Evolutionary conservation across 2,888 invertebrate genomes (phyloP), one percentile per base, ranked within the genome.

Genomic region (Hirtodrosophila trivittata): DNA sequence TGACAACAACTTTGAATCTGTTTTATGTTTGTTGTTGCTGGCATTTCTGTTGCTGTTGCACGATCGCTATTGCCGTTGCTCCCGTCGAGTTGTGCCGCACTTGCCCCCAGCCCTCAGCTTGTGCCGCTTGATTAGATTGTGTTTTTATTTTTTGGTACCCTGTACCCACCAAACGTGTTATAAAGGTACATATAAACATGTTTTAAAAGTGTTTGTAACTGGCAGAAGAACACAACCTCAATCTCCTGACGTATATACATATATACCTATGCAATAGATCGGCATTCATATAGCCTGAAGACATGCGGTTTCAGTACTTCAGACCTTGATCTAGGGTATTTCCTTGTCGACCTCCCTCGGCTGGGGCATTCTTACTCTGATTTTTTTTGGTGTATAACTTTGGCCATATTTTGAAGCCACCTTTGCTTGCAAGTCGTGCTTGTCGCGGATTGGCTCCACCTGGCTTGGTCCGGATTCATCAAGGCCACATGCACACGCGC

Each of bases 401-500:
- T 13, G 33, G 35, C 55, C 45, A 72, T 47, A 56, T 75, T 47
- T 62, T 52, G 10, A 14, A 37, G 49, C 37, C 30, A 37, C 49
- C 45, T 52, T 45, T 32, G 13, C 26, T 1, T 21, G 13, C 7
- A 10, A 54, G 56, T 63, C 68, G 74, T 68, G 70, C 50, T 51
- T 46, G 62, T n/a, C 14, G 38, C 38, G 56, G 52, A 54, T 70
- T 73, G 41, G 54, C 58, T 50, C 49, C 14, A 7, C 35, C 21
- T 38, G 32, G 54, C 45, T 63, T 52, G 60, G 49, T 33, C 49
- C 33, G 41, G 26, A 32, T 42, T 32, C 42, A 54, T 56, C 69
- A 72, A 73, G 75, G 72, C 66, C 58, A 33, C 26, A 41, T 33
- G 54, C 8, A 38, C 18, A 2, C n/a, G 21, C n/a, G 18, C 13